Conservation (phyloP, 2,797 vertebrate genomes). For the Sorex maritimensis region DNA sequence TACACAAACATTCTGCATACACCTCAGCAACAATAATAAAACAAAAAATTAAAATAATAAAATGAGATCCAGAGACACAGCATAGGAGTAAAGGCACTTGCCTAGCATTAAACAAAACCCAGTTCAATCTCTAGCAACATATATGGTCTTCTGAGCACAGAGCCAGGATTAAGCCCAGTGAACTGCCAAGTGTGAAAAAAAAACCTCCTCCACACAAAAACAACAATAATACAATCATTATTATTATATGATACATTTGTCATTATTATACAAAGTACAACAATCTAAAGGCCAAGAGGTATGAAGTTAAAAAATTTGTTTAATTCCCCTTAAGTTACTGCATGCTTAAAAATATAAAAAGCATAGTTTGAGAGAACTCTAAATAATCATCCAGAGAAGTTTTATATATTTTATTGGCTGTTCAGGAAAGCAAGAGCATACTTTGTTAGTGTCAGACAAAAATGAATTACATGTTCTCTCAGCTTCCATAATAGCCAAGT, state of each 20-base stretch:
- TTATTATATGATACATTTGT: too few relatives aligned
- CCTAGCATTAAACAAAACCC: too few relatives aligned
- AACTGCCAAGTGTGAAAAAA: too few relatives aligned
- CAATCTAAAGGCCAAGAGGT: constrained; percentile 46
- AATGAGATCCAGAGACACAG: too few relatives aligned
- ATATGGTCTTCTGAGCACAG: too few relatives aligned
- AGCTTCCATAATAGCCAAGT: neutral
- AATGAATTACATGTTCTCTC: constrained; percentile 54
- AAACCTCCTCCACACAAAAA: too few relatives aligned
- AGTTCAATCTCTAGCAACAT: too few relatives aligned
- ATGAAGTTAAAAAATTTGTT: constrained; percentile 10
- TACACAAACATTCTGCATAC: neutral
- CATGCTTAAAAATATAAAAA: constrained; percentile 40
- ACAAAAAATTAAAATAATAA: neutral
- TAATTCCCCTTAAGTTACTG: neutral
- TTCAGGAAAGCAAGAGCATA: constrained; percentile 50
- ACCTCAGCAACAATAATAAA: neutral
- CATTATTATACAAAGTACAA: neutral
- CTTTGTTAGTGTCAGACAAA: constrained; percentile 48
- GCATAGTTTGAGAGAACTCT: constrained; percentile 40
- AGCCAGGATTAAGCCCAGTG: too few relatives aligned
- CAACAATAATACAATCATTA: too few relatives aligned
- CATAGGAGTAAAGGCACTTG: too few relatives aligned
- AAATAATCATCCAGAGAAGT: constrained; percentile 63
- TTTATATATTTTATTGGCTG: constrained; percentile 46